phyloP scores from a whole-genome alignment of 2,888 invertebrate species.

The Drosophila paranaensis region DNA sequence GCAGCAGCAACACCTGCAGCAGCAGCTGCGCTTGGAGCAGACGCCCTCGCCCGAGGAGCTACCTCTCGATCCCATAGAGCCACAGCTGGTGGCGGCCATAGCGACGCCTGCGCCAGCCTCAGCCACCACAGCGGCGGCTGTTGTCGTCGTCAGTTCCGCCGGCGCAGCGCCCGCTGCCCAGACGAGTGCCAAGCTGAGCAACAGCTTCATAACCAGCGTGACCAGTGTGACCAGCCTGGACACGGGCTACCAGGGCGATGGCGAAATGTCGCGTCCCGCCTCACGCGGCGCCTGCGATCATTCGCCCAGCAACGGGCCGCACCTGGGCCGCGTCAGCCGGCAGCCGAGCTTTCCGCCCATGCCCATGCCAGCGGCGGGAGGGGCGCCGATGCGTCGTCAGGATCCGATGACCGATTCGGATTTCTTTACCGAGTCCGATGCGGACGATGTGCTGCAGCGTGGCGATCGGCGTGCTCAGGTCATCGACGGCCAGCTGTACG shows the following conservation, averaged over 20 bases:
- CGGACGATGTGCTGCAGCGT: slow-evolving; percentile 89
- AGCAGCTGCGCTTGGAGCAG: slow-evolving; percentile 88
- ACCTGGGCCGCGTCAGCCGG: slow-evolving; percentile 74
- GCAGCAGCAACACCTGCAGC: slow-evolving; percentile 51
- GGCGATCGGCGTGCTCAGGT: slow-evolving; percentile 92
- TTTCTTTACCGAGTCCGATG: slow-evolving; percentile 95
- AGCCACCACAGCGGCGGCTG: slow-evolving; percentile 52
- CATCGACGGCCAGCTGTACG: slow-evolving; percentile 95
- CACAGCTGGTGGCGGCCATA: slow-evolving; percentile 73
- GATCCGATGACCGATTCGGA: slow-evolving; percentile 97
- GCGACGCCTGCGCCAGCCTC: slow-evolving; percentile 65
- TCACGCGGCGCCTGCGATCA: slow-evolving; percentile 92
- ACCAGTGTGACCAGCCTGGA: slow-evolving; percentile 96
- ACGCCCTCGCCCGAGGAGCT: slow-evolving; percentile 94
- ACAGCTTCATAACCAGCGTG: slow-evolving; percentile 93
- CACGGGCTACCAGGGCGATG: slow-evolving; percentile 97
- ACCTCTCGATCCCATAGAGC: slow-evolving; percentile 90
- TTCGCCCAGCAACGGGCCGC: slow-evolving; percentile 87
- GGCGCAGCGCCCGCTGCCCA: slow-evolving; percentile 28
- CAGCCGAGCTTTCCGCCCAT: slow-evolving; percentile 85
- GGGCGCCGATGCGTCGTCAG: slow-evolving; percentile 88
- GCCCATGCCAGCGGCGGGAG: slow-evolving; percentile 66
- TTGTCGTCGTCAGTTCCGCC: not conserved
- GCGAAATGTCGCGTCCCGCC: slow-evolving; percentile 94
- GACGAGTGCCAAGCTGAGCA: slow-evolving; percentile 88